Percentiles rank a stretch among this genome's conserved stretches.
Evolutionary conservation across 1,140 invertebrate species (phyloP).

Genomic region (Drosophila bocqueti): DNA sequence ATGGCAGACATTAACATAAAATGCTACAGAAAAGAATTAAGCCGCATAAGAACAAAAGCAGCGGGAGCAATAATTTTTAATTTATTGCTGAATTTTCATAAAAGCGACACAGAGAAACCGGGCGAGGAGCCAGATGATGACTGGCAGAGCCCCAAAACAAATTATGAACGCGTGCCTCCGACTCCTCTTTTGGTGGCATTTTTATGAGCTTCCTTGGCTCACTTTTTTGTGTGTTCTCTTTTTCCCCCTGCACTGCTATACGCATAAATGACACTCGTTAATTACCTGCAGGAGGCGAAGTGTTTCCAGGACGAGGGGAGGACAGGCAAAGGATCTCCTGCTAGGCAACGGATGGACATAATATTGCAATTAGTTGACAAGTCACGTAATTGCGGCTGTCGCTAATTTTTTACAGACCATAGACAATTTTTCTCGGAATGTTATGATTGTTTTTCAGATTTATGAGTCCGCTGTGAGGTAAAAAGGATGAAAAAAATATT

Average conservation of each 20-base stretch:
- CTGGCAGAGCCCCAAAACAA: constrained; percentile 58
- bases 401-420: constrained; percentile 63
- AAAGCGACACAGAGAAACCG: constrained; percentile 52
- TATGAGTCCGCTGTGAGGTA: constrained; percentile 7
- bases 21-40: constrained; percentile 63
- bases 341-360: constrained; percentile 59
- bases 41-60: constrained; percentile 63
- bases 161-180: constrained; percentile 75
- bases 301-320: neutral
- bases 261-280: constrained; percentile 79
- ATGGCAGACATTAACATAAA: constrained; percentile 70
- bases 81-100: constrained; percentile 81
- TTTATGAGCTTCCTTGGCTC: constrained; percentile 65
- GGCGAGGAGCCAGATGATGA: constrained; percentile 19
- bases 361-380: constrained; percentile 82
- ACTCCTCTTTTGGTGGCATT: constrained; percentile 56
- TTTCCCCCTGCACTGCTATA: constrained; percentile 29
- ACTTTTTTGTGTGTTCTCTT: neutral
- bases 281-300: constrained; percentile 51
- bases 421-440: constrained; percentile 12
- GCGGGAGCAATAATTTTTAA: constrained; percentile 80
- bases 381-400: constrained; percentile 72
- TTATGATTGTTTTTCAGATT: constrained; percentile 35
- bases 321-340: constrained; percentile 28
- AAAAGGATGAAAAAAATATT: neutral